Base-by-base conservation (phyloP, 2,888 invertebrate species). In the Himalopsyche tibetana region DNA sequence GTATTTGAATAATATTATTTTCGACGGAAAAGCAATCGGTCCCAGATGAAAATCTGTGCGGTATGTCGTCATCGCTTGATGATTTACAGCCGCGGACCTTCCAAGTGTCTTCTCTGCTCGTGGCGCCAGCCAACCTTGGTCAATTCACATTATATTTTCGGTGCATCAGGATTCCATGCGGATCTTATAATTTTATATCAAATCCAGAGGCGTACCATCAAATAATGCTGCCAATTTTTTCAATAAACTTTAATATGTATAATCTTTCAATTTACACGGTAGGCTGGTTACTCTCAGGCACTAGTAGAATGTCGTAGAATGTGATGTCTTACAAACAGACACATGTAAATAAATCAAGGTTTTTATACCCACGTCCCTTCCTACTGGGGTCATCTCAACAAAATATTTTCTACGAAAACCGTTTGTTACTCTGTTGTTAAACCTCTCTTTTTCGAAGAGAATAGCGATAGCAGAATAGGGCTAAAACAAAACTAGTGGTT, bases 71-170 rank as follows among this genome's bases (percentile, higher is more conserved):
- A 5, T 69, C 28, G 36, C 38, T 12, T 74, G 36, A 74, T 74
- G 74, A 74, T 74, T 74, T 74, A 74, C 36, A 15, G 9, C 36
- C 74, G 74, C 5, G 15, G 74, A 38, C 74, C 74, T 74, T 74
- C 38, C 74, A 74, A 74, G 74, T 74, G 28, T 74, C 74, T 36
- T 36, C 15, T 36, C 28, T 36, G 28, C 74, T 5, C 74, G 74
- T 74, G 74, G 74, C 74, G 74, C 74, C 74, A 36, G 74, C 74
- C 12, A 74, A 74, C 74, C 74, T 74, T 74, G 74, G 74, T 36
- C 74, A 36, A 74, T 12, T 74, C 74, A 74, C 15, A 74, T 74
- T 63, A 5, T 63, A 74, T 74, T 74, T 74, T 74, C 28, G 15
- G 74, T 74, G 74, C 74, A 74, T 74, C 36, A 36, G 5, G 74